phyloP scores from a whole-genome alignment of 2,888 invertebrate species.

The Pelosia muscerda region DNA sequence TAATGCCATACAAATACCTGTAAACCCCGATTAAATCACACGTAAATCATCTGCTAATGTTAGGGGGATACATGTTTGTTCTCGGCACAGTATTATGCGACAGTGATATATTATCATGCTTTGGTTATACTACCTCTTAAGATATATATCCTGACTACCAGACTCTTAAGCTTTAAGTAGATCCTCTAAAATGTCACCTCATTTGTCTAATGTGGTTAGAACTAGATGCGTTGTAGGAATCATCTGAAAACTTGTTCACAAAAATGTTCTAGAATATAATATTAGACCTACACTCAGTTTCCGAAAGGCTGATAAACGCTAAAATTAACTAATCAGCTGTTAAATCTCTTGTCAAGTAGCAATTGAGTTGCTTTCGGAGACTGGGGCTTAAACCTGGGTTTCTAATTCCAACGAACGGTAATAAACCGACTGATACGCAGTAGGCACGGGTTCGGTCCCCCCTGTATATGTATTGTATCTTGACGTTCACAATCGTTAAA shows the following conservation, averaged over 20 bases:
- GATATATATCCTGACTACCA: slow-evolving; percentile 12
- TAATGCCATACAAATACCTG: background rate
- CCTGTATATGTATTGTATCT: no score
- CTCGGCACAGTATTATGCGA: slow-evolving; percentile 2
- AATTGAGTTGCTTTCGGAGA: no score
- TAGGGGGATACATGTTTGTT: slow-evolving; percentile 7
- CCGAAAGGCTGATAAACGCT: no score
- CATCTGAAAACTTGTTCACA: background rate
- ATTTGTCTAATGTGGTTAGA: slow-evolving; percentile 12
- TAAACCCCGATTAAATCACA: background rate
- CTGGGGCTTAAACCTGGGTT: no score
- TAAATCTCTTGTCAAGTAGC: no score
- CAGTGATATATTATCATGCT: slow-evolving; percentile 14
- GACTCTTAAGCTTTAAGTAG: background rate
- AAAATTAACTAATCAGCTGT: no score
- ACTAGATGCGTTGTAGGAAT: background rate
- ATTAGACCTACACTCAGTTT: no score
- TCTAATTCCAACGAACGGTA: no score
- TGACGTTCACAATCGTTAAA: no score
- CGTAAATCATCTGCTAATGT: background rate
- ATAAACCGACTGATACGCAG: no score
- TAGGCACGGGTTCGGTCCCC: no score
- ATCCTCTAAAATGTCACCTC: slow-evolving; percentile 6
- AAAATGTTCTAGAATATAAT: no score
- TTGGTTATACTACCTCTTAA: slow-evolving; percentile 13